These are phyloP conservation scores for Engraulis encrasicolus DNA, from an alignment of 2,113 vertebrate species.

Conservation along the genomic window DNA sequence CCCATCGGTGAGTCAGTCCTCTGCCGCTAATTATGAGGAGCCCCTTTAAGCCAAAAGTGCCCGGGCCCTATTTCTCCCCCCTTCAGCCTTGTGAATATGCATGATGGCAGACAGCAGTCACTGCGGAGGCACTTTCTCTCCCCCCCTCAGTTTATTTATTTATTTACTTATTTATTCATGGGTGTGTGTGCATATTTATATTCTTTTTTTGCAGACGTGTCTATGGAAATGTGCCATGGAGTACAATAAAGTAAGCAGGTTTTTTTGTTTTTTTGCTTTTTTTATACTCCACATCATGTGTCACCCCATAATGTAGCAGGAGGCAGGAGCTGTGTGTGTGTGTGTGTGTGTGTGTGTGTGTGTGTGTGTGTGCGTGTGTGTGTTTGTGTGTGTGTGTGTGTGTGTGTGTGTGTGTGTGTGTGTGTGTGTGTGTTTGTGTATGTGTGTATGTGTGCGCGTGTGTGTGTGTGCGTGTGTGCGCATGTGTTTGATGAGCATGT, in stretches of 20 bases:
- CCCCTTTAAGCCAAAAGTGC: too few species aligned
- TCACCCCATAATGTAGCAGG: not conserved
- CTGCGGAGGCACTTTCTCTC: not conserved
- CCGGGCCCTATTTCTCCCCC: too few species aligned
- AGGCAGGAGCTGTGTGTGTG: not conserved
- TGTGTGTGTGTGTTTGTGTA: too few species aligned
- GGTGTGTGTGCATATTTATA: not conserved
- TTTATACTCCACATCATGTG: not conserved
- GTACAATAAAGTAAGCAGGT: constrained; percentile 28
- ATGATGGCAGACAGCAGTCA: constrained; percentile 21
- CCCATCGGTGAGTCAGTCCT: too few species aligned
- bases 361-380: too few species aligned
- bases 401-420: too few species aligned
- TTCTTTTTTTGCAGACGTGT: constrained; percentile 9
- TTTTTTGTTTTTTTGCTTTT: not conserved
- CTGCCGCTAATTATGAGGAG: too few species aligned
- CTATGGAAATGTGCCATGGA: constrained; percentile 17
- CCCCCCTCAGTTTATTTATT: constrained; percentile 6
- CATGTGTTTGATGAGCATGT: too few species aligned
- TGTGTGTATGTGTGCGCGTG: too few species aligned
- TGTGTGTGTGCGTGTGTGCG: too few species aligned
- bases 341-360: not conserved
- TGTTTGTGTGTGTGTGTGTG: too few species aligned
- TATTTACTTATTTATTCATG: not conserved
- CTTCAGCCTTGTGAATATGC: too few species aligned